Percentiles rank a stretch among this genome's conserved stretches.
Conservation (phyloP, 1,140 invertebrate genomes). For the Cotesia vestalis region DNA sequence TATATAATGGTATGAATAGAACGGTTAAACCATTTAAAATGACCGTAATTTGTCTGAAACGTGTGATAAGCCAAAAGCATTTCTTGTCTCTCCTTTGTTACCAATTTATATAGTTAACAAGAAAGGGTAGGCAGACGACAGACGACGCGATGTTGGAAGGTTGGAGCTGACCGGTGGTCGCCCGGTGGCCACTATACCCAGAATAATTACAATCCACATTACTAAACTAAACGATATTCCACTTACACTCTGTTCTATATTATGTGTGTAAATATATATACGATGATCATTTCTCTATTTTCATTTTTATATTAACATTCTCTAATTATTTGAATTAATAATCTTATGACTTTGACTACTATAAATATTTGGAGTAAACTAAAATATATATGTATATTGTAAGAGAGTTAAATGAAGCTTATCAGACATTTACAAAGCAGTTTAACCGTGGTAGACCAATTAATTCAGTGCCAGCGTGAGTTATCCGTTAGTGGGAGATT, state of each 20-base stretch:
- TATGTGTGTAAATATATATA: no score
- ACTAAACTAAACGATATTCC: no score
- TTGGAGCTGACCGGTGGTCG: no score
- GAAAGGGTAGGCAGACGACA: no score
- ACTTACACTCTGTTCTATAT: no score
- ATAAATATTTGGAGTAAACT: not conserved
- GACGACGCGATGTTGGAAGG: no score
- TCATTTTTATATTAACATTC: no score
- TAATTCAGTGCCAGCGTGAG: constrained; percentile 34
- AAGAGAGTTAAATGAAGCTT: constrained; percentile 14
- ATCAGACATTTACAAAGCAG: constrained; percentile 36
- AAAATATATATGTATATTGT: constrained; percentile 7
- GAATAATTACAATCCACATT: no score
- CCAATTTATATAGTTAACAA: not conserved
- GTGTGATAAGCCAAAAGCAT: constrained; percentile 48
- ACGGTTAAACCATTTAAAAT: constrained; percentile 46
- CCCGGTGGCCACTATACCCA: no score
- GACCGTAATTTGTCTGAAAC: constrained; percentile 56
- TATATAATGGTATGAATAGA: no score
- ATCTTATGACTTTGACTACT: not conserved
- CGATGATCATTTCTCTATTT: no score
- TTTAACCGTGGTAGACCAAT: constrained; percentile 29
- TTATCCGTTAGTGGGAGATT: constrained; percentile 29
- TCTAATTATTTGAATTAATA: no score
- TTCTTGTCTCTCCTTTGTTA: constrained; percentile 42